Evolutionary conservation across 2,113 vertebrate genomes (phyloP).

Genomic region (Morone saxatilis): DNA sequence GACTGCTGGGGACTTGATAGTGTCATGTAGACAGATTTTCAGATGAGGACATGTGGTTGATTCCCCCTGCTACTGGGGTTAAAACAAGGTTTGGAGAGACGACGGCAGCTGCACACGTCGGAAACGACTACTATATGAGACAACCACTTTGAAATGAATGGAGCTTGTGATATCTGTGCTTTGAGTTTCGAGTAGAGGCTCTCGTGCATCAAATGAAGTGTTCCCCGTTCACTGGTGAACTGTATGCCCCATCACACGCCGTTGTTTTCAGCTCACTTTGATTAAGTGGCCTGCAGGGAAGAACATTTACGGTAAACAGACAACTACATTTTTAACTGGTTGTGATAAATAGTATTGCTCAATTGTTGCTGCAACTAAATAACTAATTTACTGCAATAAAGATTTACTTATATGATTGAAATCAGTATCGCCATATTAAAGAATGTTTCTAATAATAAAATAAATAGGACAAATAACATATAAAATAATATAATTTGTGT

Average conservation of each 20-base stretch:
- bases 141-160: background rate
- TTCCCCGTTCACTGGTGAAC: background rate
- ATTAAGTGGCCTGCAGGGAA: background rate
- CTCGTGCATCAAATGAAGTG: background rate
- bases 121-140: background rate
- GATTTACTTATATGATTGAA: background rate
- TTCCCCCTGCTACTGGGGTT: background rate
- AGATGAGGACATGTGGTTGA: background rate
- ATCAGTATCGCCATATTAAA: background rate
- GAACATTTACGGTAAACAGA: background rate
- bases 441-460: background rate
- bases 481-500: background rate
- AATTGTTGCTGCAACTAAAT: background rate
- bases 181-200: background rate
- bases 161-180: background rate
- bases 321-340: background rate
- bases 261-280: background rate
- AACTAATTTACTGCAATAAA: background rate
- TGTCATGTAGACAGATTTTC: background rate
- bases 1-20: background rate
- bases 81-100: background rate
- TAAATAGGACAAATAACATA: background rate
- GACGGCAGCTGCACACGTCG: background rate
- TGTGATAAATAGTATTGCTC: background rate
- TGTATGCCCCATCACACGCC: too few species aligned